Base-by-base conservation (phyloP, 2,797 vertebrate species). In the Sebastiscus tertius region DNA sequence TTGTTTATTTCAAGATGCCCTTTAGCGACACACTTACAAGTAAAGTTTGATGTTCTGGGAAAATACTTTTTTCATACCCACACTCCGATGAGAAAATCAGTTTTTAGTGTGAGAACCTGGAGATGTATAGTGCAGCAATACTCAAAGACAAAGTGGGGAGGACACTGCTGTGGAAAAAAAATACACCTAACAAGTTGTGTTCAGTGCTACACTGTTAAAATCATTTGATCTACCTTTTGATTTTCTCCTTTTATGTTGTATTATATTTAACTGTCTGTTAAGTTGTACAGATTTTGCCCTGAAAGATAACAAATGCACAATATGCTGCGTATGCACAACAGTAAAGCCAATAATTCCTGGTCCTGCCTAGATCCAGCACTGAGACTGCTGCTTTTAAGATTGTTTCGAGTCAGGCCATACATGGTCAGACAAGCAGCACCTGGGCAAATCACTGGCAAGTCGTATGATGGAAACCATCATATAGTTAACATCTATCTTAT, bases 381-480 rank as follows among this genome's bases (percentile, higher is more conserved):
- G 16, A 63, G 7, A 46, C 18, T 49, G 42, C 52, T 54, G 80
- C 36, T 52, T 24, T 24, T 1, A 46, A 11, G 18, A 34, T 58
- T 52, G 46, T 54, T 49, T 52, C 20, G 13, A 26, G 54, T 69
- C 56, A 29, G 62, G 52, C 87, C 87, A 64, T 89, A 88, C 31
- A 83, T 88, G 80, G 82, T 81, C 62, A 86, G 68, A 76, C 71
- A 59, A 9, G 4, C 5, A 80, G 46, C 58, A 70, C 39, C 31
- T 55, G 46, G 24, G 26, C 26, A 56, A 46, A 46, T 79, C 5
- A 22, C 2, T 76, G 49, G 78, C 60, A 76, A 39, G 36, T n/a
- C 22, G 8, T 59, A 54, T 61, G 55, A 83, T 77, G 55, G 58
- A 77, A 36, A 68, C 9, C 31, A 16, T 58, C n/a, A 6, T 39